Percentiles rank a stretch among this genome's conserved stretches.
Conservation (phyloP, 1,140 invertebrate species). For the Penaeus chinensis region DNA sequence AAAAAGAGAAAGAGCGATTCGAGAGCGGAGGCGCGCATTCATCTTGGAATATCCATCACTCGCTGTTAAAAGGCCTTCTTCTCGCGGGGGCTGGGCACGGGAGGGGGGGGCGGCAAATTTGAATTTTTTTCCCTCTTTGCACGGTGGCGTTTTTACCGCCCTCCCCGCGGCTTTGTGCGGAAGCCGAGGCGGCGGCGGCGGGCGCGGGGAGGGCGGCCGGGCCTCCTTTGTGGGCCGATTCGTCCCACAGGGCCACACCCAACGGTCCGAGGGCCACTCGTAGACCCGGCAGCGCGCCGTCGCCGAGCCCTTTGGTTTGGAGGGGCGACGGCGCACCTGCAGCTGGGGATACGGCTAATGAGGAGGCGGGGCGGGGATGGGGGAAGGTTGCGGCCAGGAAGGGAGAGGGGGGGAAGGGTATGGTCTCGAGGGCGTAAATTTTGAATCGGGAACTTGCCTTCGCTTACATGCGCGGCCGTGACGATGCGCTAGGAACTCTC, state of each 20-base stretch:
- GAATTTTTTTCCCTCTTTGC: slow-evolving; percentile 32
- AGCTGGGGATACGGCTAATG: slow-evolving; percentile 10
- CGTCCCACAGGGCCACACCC: slow-evolving; percentile 46
- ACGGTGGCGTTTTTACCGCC: slow-evolving; percentile 19
- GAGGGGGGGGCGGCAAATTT: slow-evolving; percentile 18
- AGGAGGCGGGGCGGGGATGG: neutral
- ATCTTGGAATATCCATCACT: slow-evolving; percentile 37
- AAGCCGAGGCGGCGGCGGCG: slow-evolving; percentile 16
- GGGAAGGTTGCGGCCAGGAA: neutral
- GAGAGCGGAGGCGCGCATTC: slow-evolving; percentile 33
- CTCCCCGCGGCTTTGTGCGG: slow-evolving; percentile 16
- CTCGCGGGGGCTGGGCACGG: neutral
- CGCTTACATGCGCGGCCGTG: no score
- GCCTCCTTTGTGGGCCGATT: slow-evolving; percentile 30
- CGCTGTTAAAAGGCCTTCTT: slow-evolving; percentile 21
- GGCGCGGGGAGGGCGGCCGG: slow-evolving; percentile 1
- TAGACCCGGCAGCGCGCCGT: neutral
- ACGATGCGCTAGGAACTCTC: no score
- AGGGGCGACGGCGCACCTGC: neutral
- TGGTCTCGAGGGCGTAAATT: slow-evolving; percentile 3
- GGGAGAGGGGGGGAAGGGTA: neutral
- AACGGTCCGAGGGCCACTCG: slow-evolving; percentile 25
- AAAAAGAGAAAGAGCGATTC: slow-evolving; percentile 42
- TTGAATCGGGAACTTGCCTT: neutral
- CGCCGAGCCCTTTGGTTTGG: neutral